A percentile compares a stretch with the other conserved stretches of the same genome.
Evolutionary conservation across 2,797 vertebrate genomes (phyloP).

Genomic region (Euthynnus affinis): DNA sequence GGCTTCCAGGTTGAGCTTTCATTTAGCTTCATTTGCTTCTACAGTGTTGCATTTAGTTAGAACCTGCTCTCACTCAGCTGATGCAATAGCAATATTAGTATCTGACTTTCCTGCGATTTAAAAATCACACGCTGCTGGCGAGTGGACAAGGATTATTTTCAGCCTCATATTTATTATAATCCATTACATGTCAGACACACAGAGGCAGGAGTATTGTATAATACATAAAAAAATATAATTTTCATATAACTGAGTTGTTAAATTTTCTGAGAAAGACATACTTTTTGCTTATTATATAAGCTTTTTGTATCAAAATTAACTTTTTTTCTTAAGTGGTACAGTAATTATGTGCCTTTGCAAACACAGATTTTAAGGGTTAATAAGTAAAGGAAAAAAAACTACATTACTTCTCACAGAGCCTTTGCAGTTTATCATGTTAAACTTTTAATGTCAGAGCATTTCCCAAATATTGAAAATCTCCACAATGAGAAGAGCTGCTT

Average conservation of each 20-base stretch:
- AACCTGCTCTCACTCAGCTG: conserved; percentile 31
- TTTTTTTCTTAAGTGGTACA: background rate
- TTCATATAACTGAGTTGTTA: background rate
- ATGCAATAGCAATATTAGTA: conserved; percentile 54
- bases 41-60: conserved; percentile 23
- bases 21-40: conserved; percentile 48
- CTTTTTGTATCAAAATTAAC: background rate
- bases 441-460: conserved; percentile 19
- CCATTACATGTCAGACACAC: conserved; percentile 52
- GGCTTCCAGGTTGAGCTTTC: conserved; percentile 48
- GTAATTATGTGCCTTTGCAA: background rate
- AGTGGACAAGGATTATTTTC: conserved; percentile 62
- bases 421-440: conserved; percentile 16
- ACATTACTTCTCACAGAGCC: background rate
- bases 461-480: conserved; percentile 31
- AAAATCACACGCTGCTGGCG: conserved; percentile 48
- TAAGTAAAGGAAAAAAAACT: background rate
- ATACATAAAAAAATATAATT: background rate
- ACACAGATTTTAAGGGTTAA: background rate
- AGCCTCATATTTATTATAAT: conserved; percentile 59
- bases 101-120: conserved; percentile 62
- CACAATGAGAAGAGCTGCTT: background rate
- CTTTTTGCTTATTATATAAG: background rate
- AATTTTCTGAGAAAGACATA: background rate
- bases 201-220: conserved; percentile 29